Evolutionary conservation across 92 coral and sea anemone genomes (phyloP), one percentile per base, ranked within the genome.

Genomic region (Pocillopora meandrina): DNA sequence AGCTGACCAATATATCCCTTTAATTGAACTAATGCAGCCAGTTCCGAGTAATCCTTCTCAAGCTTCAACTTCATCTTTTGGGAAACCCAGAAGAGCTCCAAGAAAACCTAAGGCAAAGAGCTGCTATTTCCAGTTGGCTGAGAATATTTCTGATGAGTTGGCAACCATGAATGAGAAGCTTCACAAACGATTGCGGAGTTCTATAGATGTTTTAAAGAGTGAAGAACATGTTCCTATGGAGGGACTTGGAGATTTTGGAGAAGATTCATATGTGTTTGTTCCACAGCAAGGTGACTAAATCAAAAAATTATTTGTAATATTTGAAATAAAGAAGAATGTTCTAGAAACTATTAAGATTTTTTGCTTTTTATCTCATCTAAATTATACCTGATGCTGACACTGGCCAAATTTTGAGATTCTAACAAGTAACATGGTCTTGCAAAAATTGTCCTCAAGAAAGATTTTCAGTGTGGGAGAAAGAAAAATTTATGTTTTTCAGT

Each of bases 101-200:
- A 87, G 83, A 42, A 86, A 75, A 52, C 62, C 33, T 12, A 87
- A 72, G 78, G 77, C 33, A 12, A 90, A 86, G 31, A 64, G 87
- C 23, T 93, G 97, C 49, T 93, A 93, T 82, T 82, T 75, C 11
- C 78, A 87, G 84, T 78, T 91, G 78, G 95, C 97, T 12, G 88
- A 85, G 67, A 92, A 85, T 65, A 87, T 91, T 14, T 89, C 92
- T 9, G 88, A 79, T 55, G 89, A 89, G 26, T 80, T 91, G 52
- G 88, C 81, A 34, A 62, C 92, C 31, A 81, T 91, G 86, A 91
- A 91, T 56, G 87, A 87, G 56, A 79, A 58, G 65, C 83, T 90
- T 18, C 71, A 81, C 47, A 6, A 60, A 60, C 71, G 42, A 77
- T 26, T 76, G 8, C 74, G 65, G 17, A 82, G 56, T 35, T 75